Conservation (phyloP, 2,888 invertebrate genomes). For the Nemoura dubitans region DNA sequence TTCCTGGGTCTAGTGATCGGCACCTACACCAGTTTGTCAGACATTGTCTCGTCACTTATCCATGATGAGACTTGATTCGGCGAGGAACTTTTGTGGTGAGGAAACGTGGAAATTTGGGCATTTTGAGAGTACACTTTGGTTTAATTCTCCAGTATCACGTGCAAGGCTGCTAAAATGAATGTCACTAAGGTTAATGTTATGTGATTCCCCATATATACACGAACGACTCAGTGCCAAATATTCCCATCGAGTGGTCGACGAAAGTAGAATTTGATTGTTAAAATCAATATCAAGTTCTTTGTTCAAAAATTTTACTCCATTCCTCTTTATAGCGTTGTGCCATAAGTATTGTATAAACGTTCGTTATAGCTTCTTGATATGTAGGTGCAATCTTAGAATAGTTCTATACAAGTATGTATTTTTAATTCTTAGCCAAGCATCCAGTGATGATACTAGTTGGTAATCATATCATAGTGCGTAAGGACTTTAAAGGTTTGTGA, state of each 20-base stretch:
- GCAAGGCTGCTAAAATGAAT: no score
- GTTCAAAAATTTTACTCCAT: not conserved
- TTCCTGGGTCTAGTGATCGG: conserved; percentile 74
- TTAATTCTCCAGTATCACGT: no score
- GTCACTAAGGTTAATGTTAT: no score
- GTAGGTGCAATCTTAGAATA: not conserved
- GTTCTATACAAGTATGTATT: not conserved
- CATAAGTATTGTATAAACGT: not conserved
- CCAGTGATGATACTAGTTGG: not conserved
- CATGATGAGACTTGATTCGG: conserved; percentile 10
- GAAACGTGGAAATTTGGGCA: not conserved
- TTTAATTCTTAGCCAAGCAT: not conserved
- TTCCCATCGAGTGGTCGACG: not conserved
- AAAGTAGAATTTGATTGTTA: no score
- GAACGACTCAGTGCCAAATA: no score
- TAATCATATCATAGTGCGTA: not conserved
- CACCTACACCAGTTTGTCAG: conserved; percentile 73
- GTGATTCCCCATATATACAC: no score
- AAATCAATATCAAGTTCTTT: not conserved
- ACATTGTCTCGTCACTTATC: conserved; percentile 61
- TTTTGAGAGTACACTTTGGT: no score
- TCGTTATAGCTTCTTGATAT: not conserved
- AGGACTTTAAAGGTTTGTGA: not conserved
- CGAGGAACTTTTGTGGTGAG: not conserved
- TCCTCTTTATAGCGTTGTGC: not conserved